Evolutionary conservation across 2,113 vertebrate species (phyloP), one percentile per base, ranked within the genome.

Genomic region (Chaenogobius annularis): DNA sequence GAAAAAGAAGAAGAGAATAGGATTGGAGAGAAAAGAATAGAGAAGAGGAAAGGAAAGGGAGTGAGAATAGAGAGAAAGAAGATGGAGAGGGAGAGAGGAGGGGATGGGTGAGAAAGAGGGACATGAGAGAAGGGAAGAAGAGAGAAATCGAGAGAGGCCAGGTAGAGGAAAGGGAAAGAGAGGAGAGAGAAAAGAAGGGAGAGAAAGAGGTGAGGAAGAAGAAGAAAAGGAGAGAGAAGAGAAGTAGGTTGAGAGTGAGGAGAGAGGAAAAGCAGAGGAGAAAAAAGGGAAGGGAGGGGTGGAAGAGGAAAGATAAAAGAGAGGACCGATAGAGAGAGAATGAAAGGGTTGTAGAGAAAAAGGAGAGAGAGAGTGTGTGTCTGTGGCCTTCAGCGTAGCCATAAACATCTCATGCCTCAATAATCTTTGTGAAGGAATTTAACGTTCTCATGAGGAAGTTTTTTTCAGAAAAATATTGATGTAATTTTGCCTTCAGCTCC

Each of bases 371-470:
- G 37, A 40, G 54, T 3, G 7, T 3, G 26, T 79, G 58, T 68
- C 54, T 3, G 11, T 75, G 76, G 76, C 82, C 74, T 77, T 68
- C 52, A 72, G 66, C 72, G 23, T 35, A 6, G 61, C 58, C 64
- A 75, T 81, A 83, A 88, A 85, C 71, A 75, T 69, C 66, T 76
- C 19, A 55, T 48, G 44, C 72, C 52, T 85, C 58, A 68, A 59
- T 73, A 76, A 73, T 48, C 50, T 81, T 72, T 81, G 66, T 74
- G 40, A 10, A 69, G 23, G 55, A 61, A 74, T 80, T 61, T 55
- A 13, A 65, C 61, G 58, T 66, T 78, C 58, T 81, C 74, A 67
- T 75, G 65, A 77, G 63, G 65, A 73, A 68, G 47, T 75, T 83
- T 71, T 78, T 71, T 78, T 79, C 37, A 3, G 31, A 31, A 65